These are phyloP conservation scores for Lobophora halterata DNA, from an alignment of 2,888 invertebrate species.

Conservation along the genomic window DNA sequence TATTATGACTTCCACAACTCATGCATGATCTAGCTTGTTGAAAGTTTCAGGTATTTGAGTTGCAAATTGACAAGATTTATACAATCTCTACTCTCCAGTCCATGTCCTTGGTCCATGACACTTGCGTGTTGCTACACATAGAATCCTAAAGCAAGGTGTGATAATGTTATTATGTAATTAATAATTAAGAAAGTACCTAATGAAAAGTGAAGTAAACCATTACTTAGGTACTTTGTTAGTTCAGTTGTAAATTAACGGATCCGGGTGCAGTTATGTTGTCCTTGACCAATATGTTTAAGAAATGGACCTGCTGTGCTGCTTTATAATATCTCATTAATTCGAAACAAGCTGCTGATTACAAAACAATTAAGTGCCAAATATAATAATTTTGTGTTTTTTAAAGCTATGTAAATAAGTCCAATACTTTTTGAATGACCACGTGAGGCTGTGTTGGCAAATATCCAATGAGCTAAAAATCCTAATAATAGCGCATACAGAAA, in stretches of 20 bases:
- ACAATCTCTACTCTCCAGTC: no score
- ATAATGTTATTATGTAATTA: no score
- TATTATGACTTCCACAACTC: no score
- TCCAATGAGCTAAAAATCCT: conserved; percentile 74
- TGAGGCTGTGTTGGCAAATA: conserved; percentile 61
- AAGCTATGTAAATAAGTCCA: conserved; percentile 34
- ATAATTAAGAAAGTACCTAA: no score
- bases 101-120: no score
- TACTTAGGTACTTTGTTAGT: no score
- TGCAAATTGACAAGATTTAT: no score
- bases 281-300: conserved; percentile 9
- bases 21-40: no score
- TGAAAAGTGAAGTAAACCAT: no score
- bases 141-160: no score
- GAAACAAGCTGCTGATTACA: conserved; percentile 6
- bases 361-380: conserved; percentile 7
- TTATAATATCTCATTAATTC: conserved; percentile 1
- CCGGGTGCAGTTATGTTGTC: conserved; percentile 9
- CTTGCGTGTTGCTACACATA: no score
- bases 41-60: no score
- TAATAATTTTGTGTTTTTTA: conserved; percentile 3
- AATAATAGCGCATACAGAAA: conserved; percentile 73
- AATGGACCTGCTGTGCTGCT: background rate
- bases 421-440: conserved; percentile 54
- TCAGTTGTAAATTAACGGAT: background rate